Conservation (phyloP, 1,140 invertebrate genomes). For the Cydia pomonella region DNA sequence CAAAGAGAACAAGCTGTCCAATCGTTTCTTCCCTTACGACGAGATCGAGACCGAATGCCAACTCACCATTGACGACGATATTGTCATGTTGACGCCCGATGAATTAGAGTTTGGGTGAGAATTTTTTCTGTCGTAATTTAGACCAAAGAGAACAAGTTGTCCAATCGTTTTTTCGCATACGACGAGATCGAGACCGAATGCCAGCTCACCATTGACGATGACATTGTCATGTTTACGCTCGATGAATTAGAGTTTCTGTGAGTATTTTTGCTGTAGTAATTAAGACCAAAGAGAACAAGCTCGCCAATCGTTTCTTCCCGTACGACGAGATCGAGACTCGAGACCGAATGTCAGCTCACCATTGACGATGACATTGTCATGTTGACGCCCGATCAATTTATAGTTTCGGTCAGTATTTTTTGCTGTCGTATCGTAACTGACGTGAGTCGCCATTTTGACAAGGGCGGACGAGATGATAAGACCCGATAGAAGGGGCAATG, state of each 20-base stretch:
- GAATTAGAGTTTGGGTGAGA: constrained; percentile 92
- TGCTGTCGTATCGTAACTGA: no score
- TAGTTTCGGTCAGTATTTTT: constrained; percentile 88
- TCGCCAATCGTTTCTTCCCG: constrained; percentile 88
- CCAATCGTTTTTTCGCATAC: constrained; percentile 96
- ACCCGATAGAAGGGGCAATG: no score
- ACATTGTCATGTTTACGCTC: constrained; percentile 96
- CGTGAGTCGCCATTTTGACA: no score
- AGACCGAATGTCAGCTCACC: constrained; percentile 94
- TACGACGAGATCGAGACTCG: constrained; percentile 97
- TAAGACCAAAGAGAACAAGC: no score
- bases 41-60: constrained; percentile 97
- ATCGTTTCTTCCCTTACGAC: constrained; percentile 95
- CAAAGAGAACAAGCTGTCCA: constrained; percentile 95
- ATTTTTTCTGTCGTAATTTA: no score
- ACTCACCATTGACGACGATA: constrained; percentile 95
- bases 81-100: constrained; percentile 95
- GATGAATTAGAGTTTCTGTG: constrained; percentile 96
- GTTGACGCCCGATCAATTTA: constrained; percentile 95
- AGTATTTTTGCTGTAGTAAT: constrained; percentile 64
- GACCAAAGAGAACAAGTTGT: constrained; percentile 95
- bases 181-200: constrained; percentile 96
- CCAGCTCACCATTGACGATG: constrained; percentile 95
- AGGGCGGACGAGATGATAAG: no score
- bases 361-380: constrained; percentile 97